phyloP scores from a whole-genome alignment of 2,113 vertebrate species.

The Nycticebus coucang region DNA sequence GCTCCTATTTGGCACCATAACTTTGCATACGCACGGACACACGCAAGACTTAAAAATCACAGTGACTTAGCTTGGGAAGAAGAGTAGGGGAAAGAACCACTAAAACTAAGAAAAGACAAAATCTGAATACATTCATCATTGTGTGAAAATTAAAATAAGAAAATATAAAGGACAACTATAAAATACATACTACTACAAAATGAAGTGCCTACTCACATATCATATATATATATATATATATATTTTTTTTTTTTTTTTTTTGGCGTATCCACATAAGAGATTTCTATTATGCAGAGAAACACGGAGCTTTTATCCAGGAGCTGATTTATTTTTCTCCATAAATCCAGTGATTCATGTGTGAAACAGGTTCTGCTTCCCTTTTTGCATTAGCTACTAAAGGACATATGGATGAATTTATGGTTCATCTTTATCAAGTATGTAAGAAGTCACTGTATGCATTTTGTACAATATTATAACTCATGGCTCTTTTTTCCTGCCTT shows the following conservation, averaged over 20 bases:
- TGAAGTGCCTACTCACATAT: neutral
- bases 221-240: neutral
- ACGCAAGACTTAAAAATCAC: neutral
- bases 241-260: neutral
- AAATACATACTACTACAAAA: neutral
- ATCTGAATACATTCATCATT: neutral
- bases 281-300: neutral
- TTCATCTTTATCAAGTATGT: neutral
- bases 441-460: neutral
- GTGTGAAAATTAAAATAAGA: neutral
- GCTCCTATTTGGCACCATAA: neutral
- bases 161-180: neutral
- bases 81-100: neutral
- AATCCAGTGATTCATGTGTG: neutral
- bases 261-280: neutral
- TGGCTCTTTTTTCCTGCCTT: neutral
- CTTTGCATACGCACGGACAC: neutral
- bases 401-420: neutral
- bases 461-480: neutral
- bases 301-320: neutral
- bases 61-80: neutral
- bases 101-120: neutral
- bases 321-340: neutral
- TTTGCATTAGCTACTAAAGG: neutral
- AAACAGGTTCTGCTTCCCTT: neutral